Percentiles rank a stretch among this genome's conserved stretches.
These are phyloP conservation scores for Synanthedon myopaeformis DNA, from an alignment of 2,888 invertebrate species.

Conservation along the genomic window DNA sequence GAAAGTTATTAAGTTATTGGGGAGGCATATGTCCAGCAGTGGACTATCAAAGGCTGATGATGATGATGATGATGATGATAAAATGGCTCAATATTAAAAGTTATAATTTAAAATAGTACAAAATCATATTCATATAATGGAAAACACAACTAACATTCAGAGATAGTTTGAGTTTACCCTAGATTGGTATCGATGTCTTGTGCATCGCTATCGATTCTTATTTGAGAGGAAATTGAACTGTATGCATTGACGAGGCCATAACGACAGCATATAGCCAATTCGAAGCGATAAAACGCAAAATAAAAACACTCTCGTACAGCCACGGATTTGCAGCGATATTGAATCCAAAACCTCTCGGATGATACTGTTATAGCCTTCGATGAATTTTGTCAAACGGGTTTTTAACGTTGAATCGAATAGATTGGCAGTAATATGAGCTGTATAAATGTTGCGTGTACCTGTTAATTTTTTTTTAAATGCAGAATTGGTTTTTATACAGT, in stretches of 20 bases:
- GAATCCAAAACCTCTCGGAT: slow-evolving; percentile 24
- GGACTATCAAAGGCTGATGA: too few species aligned
- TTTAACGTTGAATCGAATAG: background rate
- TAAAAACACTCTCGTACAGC: slow-evolving; percentile 35
- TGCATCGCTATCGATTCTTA: slow-evolving; percentile 12
- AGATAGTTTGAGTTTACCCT: background rate
- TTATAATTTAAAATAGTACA: too few species aligned
- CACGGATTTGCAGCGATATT: slow-evolving; percentile 31
- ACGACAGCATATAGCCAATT: slow-evolving; percentile 24
- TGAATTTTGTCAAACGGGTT: slow-evolving; percentile 15
- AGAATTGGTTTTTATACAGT: too few species aligned
- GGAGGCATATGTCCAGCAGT: too few species aligned
- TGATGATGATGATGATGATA: too few species aligned
- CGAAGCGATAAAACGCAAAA: slow-evolving; percentile 29
- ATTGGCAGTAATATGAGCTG: too few species aligned
- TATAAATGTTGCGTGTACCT: too few species aligned
- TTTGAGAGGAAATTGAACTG: slow-evolving; percentile 25
- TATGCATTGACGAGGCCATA: slow-evolving; percentile 21
- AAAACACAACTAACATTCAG: too few species aligned
- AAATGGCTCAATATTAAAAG: too few species aligned
- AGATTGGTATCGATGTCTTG: slow-evolving; percentile 4
- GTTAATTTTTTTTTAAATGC: too few species aligned
- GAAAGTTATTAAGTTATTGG: too few species aligned
- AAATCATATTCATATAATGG: too few species aligned
- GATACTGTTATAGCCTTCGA: slow-evolving; percentile 24